Percentiles rank a stretch among this genome's conserved stretches.
Conservation (phyloP, 2,888 invertebrate species). For the Ormia ochracea region DNA sequence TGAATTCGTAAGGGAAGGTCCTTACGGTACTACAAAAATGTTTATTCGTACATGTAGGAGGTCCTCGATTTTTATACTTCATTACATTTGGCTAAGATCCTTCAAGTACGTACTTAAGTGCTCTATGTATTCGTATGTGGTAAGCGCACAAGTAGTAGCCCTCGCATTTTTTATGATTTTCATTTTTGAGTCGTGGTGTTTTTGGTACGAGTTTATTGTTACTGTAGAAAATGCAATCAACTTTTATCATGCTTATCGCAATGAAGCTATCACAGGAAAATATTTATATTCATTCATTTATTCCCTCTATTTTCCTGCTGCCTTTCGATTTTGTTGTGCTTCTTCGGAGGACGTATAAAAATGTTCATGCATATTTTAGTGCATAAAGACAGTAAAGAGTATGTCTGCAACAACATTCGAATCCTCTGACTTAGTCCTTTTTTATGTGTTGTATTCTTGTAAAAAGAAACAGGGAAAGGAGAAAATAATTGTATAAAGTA, state of each 20-base stretch:
- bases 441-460: constrained; percentile 11
- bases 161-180: constrained; percentile 27
- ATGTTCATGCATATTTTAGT: constrained; percentile 58
- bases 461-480: background rate
- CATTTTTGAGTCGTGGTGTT: constrained; percentile 3
- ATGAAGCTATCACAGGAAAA: constrained; percentile 59
- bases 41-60: too few species aligned
- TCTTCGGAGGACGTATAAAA: constrained; percentile 39
- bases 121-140: too few species aligned
- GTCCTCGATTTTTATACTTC: too few species aligned
- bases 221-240: constrained; percentile 59
- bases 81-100: too few species aligned
- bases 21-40: too few species aligned
- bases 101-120: too few species aligned
- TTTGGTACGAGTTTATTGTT: constrained; percentile 18
- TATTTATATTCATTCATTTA: constrained; percentile 45
- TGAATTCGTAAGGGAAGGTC: too few species aligned
- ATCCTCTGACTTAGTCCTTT: constrained; percentile 17
- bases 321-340: background rate
- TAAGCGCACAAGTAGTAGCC: background rate
- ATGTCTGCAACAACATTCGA: constrained; percentile 52
- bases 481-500: constrained; percentile 22
- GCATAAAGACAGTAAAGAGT: constrained; percentile 48
- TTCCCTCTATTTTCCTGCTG: background rate
- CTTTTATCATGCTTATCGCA: constrained; percentile 56